Evolutionary conservation across 2,113 vertebrate genomes (phyloP).

Genomic region (Dolichotis patagonum): DNA sequence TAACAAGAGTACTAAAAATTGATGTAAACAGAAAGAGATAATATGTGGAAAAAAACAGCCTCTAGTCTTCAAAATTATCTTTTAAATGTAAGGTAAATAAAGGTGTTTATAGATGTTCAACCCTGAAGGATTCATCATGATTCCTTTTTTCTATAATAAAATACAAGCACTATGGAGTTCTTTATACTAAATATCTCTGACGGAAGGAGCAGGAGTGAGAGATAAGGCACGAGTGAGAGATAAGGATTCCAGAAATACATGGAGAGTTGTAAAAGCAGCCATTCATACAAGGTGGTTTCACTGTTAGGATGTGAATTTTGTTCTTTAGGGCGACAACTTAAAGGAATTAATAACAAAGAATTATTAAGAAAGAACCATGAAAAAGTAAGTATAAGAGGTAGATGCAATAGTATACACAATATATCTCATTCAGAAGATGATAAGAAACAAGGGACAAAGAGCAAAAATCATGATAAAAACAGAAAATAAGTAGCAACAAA

Average conservation of each 20-base stretch:
- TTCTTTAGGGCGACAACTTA: background rate
- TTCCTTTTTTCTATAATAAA: background rate
- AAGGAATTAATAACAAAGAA: background rate
- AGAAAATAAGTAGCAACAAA: background rate
- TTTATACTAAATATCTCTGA: background rate
- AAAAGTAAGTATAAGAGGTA: background rate
- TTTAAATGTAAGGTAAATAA: background rate
- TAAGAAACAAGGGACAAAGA: background rate
- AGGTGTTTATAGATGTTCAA: background rate
- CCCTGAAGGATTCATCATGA: background rate
- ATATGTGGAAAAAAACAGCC: background rate
- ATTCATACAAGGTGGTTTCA: background rate
- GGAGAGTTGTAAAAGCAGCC: background rate
- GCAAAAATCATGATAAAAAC: background rate
- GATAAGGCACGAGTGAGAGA: background rate
- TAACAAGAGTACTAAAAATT: background rate
- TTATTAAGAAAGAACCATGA: background rate
- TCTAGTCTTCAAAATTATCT: background rate
- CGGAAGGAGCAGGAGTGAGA: background rate
- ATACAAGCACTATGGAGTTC: background rate
- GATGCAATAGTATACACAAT: background rate
- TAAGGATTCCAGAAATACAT: background rate
- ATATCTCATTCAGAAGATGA: background rate
- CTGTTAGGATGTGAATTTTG: background rate
- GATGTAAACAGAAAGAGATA: background rate